phyloP scores from a whole-genome alignment of 2,797 vertebrate genomes.

The Sphaeramia orbicularis region DNA sequence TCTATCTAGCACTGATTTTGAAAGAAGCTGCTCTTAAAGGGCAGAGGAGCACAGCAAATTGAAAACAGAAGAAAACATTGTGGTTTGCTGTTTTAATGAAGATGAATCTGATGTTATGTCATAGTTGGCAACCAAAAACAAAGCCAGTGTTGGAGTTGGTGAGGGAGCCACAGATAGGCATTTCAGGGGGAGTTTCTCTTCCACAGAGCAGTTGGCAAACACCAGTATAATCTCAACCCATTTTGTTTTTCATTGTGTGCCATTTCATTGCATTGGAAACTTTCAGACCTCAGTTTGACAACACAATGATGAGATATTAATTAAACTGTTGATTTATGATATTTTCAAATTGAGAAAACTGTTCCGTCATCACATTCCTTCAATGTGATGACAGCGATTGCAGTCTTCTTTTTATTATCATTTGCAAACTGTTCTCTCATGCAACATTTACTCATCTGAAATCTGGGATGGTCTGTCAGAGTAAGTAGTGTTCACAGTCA shows the following conservation, averaged over 20 bases:
- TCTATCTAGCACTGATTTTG: slow-evolving; percentile 28
- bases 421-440: slow-evolving; percentile 19
- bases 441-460: slow-evolving; percentile 48
- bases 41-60: slow-evolving; percentile 42
- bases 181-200: slow-evolving; percentile 63
- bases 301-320: slow-evolving; percentile 27
- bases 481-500: too few species aligned
- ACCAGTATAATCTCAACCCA: slow-evolving; percentile 22
- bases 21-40: slow-evolving; percentile 47
- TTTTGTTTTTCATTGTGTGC: slow-evolving; percentile 36
- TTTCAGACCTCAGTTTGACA: slow-evolving; percentile 26
- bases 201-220: slow-evolving; percentile 53
- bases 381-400: slow-evolving; percentile 20
- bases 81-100: slow-evolving; percentile 58
- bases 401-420: too few species aligned
- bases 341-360: slow-evolving; percentile 40
- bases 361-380: slow-evolving; percentile 42
- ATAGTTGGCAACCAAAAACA: slow-evolving; percentile 62
- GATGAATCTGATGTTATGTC: slow-evolving; percentile 67
- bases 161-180: slow-evolving; percentile 58
- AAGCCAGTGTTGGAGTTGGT: slow-evolving; percentile 67
- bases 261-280: slow-evolving; percentile 49
- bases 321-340: slow-evolving; percentile 61
- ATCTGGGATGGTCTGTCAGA: slow-evolving; percentile 9
- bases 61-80: slow-evolving; percentile 58